Percentiles rank a stretch among this genome's conserved stretches.
Evolutionary conservation across 2,888 invertebrate genomes (phyloP).

Genomic region (Cheilosia variabilis): DNA sequence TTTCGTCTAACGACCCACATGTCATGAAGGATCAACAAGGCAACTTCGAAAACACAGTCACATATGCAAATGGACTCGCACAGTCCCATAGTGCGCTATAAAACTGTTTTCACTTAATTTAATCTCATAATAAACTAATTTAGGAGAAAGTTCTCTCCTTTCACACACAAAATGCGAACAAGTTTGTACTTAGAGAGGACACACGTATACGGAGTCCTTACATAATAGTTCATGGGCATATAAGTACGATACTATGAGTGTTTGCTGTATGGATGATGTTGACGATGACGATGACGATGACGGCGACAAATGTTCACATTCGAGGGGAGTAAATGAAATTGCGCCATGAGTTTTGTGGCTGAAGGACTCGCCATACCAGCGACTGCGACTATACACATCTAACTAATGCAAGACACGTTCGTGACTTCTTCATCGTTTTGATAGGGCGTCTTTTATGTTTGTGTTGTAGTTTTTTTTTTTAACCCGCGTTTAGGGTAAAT

Average conservation of each 20-base stretch:
- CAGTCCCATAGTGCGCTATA: constrained; percentile 38
- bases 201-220: constrained; percentile 58
- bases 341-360: constrained; percentile 29
- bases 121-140: constrained; percentile 73
- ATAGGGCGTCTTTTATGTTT: constrained; percentile 15
- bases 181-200: constrained; percentile 55
- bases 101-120: constrained; percentile 74
- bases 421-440: constrained; percentile 47
- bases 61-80: constrained; percentile 40
- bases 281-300: constrained; percentile 23
- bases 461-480: constrained; percentile 3
- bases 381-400: constrained; percentile 3
- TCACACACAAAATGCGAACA: constrained; percentile 46
- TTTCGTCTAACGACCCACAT: constrained; percentile 59
- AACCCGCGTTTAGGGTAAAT: neutral
- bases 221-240: constrained; percentile 52
- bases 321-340: constrained; percentile 36
- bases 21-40: constrained; percentile 66
- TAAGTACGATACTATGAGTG: constrained; percentile 1
- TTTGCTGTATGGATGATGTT: constrained; percentile 13
- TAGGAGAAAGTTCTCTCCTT: constrained; percentile 49
- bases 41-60: constrained; percentile 18
- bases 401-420: constrained; percentile 52
- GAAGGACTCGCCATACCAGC: neutral
- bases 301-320: constrained; percentile 10